phyloP scores from a whole-genome alignment of 2,113 vertebrate species.

The Protomyctophum bolini region DNA sequence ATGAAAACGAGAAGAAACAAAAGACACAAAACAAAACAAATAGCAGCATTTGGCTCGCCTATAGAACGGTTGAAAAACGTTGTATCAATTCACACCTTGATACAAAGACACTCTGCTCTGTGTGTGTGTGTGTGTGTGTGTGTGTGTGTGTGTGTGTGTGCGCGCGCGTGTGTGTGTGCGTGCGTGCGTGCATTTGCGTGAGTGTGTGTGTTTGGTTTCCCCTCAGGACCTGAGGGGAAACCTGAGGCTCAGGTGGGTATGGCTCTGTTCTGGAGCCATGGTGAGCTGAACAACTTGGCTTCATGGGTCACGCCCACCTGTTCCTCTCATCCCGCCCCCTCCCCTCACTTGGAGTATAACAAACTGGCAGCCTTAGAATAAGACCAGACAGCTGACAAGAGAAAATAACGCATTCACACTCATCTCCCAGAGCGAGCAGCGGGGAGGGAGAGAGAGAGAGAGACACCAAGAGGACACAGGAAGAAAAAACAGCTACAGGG shows the following conservation, averaged over 20 bases:
- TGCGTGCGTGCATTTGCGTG: too few species aligned
- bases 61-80: too few species aligned
- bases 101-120: not conserved
- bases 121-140: slow-evolving; percentile 7
- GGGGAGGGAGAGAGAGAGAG: slow-evolving; percentile 10
- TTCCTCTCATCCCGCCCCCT: slow-evolving; percentile 8
- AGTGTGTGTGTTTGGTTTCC: slow-evolving; percentile 10
- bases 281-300: slow-evolving; percentile 48
- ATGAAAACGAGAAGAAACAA: too few species aligned
- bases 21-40: too few species aligned
- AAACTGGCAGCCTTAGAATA: slow-evolving; percentile 29
- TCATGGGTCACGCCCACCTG: slow-evolving; percentile 57
- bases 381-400: slow-evolving; percentile 6
- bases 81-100: too few species aligned
- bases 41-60: too few species aligned
- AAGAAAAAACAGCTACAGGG: slow-evolving; percentile 15
- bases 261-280: slow-evolving; percentile 36
- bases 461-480: slow-evolving; percentile 6
- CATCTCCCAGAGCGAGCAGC: not conserved
- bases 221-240: slow-evolving; percentile 22
- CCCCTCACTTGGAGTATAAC: slow-evolving; percentile 26
- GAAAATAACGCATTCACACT: slow-evolving; percentile 7
- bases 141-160: too few species aligned
- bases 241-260: not conserved
- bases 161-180: too few species aligned